These are phyloP conservation scores for Hemichromis elongatus DNA, from an alignment of 2,113 vertebrate genomes.

Conservation along the genomic window DNA sequence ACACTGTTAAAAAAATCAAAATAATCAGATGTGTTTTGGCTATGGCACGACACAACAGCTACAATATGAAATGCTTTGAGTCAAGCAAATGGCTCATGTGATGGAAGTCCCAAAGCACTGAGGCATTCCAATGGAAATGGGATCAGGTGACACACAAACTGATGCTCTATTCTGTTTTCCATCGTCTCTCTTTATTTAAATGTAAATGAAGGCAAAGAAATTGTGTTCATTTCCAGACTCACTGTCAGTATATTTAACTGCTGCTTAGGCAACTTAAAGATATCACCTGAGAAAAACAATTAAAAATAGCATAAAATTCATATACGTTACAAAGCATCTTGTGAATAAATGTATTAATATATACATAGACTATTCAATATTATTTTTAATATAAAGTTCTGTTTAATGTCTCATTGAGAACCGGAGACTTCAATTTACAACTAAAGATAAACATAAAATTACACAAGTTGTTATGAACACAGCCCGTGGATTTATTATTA, in stretches of 20 bases:
- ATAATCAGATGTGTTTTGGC: neutral
- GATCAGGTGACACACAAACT: conserved; percentile 19
- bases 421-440: neutral
- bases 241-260: neutral
- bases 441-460: conserved; percentile 29
- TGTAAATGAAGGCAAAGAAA: neutral
- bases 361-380: neutral
- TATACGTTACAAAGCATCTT: neutral
- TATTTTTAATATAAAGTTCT: neutral
- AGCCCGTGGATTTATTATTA: conserved; percentile 23
- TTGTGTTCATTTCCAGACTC: neutral
- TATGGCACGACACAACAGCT: neutral
- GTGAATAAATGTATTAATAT: neutral
- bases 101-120: neutral
- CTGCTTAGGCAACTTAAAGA: neutral
- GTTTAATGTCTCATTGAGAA: conserved; percentile 2
- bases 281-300: neutral
- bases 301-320: neutral
- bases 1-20: neutral
- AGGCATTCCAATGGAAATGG: neutral
- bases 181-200: conserved; percentile 34
- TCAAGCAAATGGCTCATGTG: neutral
- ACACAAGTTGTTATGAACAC: conserved; percentile 40
- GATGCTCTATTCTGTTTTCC: neutral
- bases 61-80: conserved; percentile 4